A percentile compares a stretch with the other conserved stretches of the same genome.
These are phyloP conservation scores for Gavia stellata DNA, from an alignment of 2,113 vertebrate genomes.

Conservation along the genomic window DNA sequence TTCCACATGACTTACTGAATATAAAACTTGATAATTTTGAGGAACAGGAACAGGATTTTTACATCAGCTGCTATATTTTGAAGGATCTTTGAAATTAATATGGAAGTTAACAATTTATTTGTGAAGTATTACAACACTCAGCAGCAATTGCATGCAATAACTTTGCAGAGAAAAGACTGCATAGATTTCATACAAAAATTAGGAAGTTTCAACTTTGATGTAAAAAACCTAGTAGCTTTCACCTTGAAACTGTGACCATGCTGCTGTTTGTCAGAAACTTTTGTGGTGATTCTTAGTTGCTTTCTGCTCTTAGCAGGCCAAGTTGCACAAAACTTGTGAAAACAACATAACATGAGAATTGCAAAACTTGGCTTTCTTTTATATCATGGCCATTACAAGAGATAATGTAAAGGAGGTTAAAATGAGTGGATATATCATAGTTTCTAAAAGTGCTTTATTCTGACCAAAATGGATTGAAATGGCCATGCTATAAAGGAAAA, in stretches of 20 bases:
- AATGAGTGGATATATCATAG: neutral
- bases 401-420: neutral
- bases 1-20: neutral
- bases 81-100: neutral
- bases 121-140: neutral
- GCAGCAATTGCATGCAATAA: neutral
- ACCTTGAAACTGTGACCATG: neutral
- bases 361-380: neutral
- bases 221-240: neutral
- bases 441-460: neutral
- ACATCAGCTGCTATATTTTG: neutral
- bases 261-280: neutral
- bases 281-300: neutral
- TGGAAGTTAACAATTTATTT: neutral
- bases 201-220: neutral
- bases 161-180: neutral
- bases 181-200: neutral
- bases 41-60: neutral
- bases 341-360: neutral
- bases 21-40: neutral
- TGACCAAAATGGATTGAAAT: neutral
- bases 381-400: neutral
- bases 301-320: neutral
- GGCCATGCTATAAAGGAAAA: neutral
- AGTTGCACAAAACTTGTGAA: neutral